Percentiles rank a stretch among this genome's conserved stretches.
These are phyloP conservation scores for Caenorhabditis briggsae DNA, from an alignment of 1,140 invertebrate genomes.

Conservation along the genomic window DNA sequence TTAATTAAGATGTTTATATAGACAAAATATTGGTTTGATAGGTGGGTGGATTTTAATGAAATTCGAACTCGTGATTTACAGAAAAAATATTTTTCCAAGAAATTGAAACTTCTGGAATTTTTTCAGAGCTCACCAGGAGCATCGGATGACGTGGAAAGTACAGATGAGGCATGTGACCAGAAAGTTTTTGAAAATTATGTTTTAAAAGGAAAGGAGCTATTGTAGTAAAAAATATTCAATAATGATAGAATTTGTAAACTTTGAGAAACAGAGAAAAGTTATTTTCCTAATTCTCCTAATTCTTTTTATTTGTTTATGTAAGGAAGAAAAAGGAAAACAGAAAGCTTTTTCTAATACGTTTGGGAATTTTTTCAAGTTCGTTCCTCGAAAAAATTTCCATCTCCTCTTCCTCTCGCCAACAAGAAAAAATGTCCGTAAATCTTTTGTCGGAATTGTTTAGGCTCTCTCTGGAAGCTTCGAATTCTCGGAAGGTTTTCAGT, in stretches of 20 bases:
- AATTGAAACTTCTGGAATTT: too few species aligned
- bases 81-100: too few species aligned
- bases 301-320: slow-evolving; percentile 6
- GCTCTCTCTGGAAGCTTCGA: not conserved
- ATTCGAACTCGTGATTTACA: too few species aligned
- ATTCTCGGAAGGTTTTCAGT: not conserved
- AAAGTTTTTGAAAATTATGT: too few species aligned
- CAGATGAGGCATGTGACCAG: too few species aligned
- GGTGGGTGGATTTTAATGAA: too few species aligned
- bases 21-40: too few species aligned
- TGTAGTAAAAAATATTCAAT: too few species aligned
- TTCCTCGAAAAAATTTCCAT: not conserved
- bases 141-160: slow-evolving; percentile 8
- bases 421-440: not conserved
- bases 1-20: too few species aligned
- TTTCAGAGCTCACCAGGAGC: not conserved
- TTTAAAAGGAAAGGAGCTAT: too few species aligned
- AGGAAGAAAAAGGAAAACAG: not conserved
- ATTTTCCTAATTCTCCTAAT: not conserved
- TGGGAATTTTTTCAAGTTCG: slow-evolving; percentile 10
- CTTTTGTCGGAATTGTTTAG: not conserved
- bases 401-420: not conserved
- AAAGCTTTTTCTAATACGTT: not conserved
- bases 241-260: too few species aligned
- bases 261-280: too few species aligned